Base-by-base conservation (phyloP, 2,797 vertebrate species). In the Acanthopagrus latus region DNA sequence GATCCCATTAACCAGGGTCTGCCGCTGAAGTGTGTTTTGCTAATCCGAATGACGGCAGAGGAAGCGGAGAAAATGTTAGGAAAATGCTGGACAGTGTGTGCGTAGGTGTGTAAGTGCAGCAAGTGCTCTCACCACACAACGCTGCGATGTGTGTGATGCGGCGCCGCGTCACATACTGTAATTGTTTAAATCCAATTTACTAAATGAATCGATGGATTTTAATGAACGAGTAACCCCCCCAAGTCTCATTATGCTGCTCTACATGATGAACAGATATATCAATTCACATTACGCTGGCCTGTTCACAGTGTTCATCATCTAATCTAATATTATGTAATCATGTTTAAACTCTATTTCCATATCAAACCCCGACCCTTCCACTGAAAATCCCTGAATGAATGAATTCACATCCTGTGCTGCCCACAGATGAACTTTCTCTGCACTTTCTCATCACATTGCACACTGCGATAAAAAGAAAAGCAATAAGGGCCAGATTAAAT, bases 191-290 rank as follows among this genome's bases (percentile, higher is more conserved):
- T 86, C 33, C 55, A 81, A 82, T 85, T 75, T 80, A 87, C 77
- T 59, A 80, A 86, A 87, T 78, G 23, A 92, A 85, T 81, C 47
- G 14, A 84, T 80, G 54, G 55, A 82, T 84, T 85, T 86, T 74
- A 89, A 88, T 85, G 65, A 88, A 85, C 55, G 72, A 48, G 44
- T 64, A 77, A 74, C 67, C 62, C 29, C 27, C 29, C 64, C 60
- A 27, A 65, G 71, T 77, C 76, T 76, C 63, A 72, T 84, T 72
- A 56, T 5, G 23, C 50, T 33, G 74, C 69, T 82, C 43, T 55
- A 52, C 72, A 70, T 70, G 68, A 82, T 71, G 65, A 87, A 29
- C 72, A 80, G 23, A 75, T 78, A 76, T 64, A 86, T 86, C 54
- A 80, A 48, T 76, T 81, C 44, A 65, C 47, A 76, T 68, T 55